phyloP scores from a whole-genome alignment of 23 tunicate genomes.

The Styela plicata region DNA sequence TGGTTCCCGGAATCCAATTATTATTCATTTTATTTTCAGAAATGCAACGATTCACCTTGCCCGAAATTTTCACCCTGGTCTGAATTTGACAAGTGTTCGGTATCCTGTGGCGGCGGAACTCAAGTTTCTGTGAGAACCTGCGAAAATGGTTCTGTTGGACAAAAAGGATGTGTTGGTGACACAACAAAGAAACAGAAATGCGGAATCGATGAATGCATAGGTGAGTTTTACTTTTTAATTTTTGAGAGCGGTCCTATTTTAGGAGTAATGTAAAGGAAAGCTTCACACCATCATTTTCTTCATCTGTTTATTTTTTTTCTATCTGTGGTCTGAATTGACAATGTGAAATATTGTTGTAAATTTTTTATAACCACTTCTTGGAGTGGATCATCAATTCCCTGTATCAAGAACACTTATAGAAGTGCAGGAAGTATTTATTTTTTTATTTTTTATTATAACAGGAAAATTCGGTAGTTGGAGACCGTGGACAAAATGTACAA shows the following conservation, averaged over 20 bases:
- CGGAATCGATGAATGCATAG: conserved; percentile 7
- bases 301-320: too few relatives aligned
- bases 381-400: too few relatives aligned
- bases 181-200: neutral
- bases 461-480: conserved; percentile 12
- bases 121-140: conserved; percentile 10
- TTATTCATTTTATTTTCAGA: neutral
- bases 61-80: conserved; percentile 12
- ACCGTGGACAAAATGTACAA: conserved; percentile 9
- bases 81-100: conserved; percentile 12
- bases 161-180: conserved; percentile 1
- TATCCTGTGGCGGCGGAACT: conserved; percentile 22
- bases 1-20: too few relatives aligned
- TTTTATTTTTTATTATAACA: neutral
- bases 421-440: neutral
- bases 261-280: too few relatives aligned
- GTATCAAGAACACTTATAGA: too few relatives aligned
- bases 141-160: conserved; percentile 4
- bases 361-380: too few relatives aligned
- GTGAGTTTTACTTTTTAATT: too few relatives aligned
- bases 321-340: too few relatives aligned
- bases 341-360: too few relatives aligned
- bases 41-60: neutral
- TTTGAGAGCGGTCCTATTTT: too few relatives aligned
- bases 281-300: too few relatives aligned